phyloP scores from a whole-genome alignment of 2,113 vertebrate species.

The Perognathus longimembris region DNA sequence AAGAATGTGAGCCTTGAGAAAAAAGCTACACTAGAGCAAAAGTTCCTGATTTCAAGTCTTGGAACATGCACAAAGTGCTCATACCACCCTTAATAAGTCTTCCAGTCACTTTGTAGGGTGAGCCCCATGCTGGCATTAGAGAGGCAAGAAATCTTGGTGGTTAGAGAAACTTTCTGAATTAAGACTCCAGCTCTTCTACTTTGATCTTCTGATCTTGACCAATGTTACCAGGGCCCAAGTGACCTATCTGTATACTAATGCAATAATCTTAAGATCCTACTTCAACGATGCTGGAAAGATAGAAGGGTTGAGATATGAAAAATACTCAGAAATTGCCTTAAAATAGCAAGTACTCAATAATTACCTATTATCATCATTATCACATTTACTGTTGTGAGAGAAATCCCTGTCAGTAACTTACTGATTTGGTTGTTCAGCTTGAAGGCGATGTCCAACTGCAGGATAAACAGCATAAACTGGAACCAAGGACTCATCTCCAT shows the following conservation, averaged over 20 bases:
- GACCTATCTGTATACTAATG: neutral
- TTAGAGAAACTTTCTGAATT: no score
- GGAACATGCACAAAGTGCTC: no score
- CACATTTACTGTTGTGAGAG: neutral
- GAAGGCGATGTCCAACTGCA: conserved; percentile 97
- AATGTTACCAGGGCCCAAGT: neutral
- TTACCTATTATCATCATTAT: no score
- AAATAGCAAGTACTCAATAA: neutral
- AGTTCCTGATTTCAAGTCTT: no score
- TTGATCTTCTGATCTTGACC: neutral
- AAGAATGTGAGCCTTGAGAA: no score
- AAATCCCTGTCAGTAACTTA: conserved; percentile 83
- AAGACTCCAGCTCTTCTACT: neutral
- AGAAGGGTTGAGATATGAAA: neutral
- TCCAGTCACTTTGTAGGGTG: no score
- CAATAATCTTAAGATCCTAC: neutral
- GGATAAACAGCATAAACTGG: conserved; percentile 97
- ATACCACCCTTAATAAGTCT: no score
- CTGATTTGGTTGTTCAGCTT: conserved; percentile 95
- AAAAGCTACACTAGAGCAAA: no score
- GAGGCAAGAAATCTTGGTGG: neutral
- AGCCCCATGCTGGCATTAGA: neutral
- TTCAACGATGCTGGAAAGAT: neutral
- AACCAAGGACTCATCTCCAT: conserved; percentile 99
- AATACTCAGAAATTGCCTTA: neutral